A percentile compares a stretch with the other conserved stretches of the same genome.
These are phyloP conservation scores for Paracentrotus lividus DNA, from an alignment of 53 echinoderm and acorn worm species.

Conservation along the genomic window DNA sequence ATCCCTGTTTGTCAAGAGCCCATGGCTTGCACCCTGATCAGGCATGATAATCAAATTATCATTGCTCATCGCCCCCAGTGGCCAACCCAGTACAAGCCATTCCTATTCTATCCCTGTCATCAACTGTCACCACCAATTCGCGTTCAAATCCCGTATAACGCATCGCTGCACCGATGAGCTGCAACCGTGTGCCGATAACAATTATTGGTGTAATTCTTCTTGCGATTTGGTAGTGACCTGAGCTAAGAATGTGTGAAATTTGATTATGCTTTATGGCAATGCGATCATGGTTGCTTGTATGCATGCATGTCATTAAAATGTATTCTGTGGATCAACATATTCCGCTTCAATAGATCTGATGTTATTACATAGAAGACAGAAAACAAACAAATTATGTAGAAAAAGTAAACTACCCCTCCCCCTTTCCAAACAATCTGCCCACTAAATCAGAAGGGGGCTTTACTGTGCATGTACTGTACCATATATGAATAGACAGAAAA, in stretches of 20 bases:
- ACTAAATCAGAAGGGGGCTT: no score
- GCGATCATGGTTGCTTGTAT: neutral
- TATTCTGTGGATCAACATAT: neutral
- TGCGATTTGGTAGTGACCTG: slow-evolving; percentile 11
- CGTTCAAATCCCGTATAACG: neutral
- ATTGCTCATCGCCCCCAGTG: slow-evolving; percentile 10
- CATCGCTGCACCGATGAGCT: slow-evolving; percentile 2
- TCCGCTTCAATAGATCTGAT: neutral
- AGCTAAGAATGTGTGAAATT: neutral
- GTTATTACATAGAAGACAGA: neutral
- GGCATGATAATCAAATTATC: slow-evolving; percentile 51
- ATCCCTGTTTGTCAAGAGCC: slow-evolving; percentile 17
- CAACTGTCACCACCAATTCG: slow-evolving; percentile 15
- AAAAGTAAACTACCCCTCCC: neutral
- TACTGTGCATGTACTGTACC: no score
- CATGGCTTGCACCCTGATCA: slow-evolving; percentile 41
- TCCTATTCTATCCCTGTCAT: slow-evolving; percentile 22
- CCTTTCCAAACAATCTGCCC: no score
- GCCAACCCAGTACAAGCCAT: slow-evolving; percentile 13
- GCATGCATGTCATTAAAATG: neutral
- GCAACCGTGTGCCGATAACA: neutral
- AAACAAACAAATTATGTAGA: no score
- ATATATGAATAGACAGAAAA: no score
- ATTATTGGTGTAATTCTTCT: neutral
- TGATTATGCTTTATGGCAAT: neutral